Base-by-base conservation (phyloP, 2,113 vertebrate genomes). In the Panthera leo region DNA sequence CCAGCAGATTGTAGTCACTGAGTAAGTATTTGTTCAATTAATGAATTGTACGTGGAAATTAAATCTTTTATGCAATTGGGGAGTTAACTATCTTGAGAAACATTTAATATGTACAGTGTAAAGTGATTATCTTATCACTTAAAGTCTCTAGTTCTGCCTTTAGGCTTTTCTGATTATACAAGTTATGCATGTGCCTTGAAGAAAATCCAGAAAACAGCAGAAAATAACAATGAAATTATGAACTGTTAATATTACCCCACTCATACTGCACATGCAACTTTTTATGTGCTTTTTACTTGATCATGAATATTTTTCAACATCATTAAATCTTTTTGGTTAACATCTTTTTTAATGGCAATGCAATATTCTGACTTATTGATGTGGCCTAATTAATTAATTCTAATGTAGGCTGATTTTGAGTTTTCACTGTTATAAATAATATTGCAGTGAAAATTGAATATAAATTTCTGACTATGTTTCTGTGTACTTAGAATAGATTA, bases 171-270 rank as follows among this genome's bases (percentile, higher is more conserved):
- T 76, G 39, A 85, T 71, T 91, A 68, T 39, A 39, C 13, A 78
- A 76, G 63, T 73, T 48, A 45, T 34, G 83, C 15, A 27, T 55
- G 8, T 80, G 36, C 55, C 1, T 39, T 89, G 39, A 1, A 91
- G 89, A 89, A 97, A 86, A 70, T 53, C 51, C 71, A 83, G 14
- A 89, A 93, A 88, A 88, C 29, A 73, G 58, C 53, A 92, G 76
- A 94, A 94, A 92, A 92, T 92, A 27, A 88, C 88, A 95, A 84
- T 70, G 80, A 91, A 91, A 93, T 85, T 34, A 79, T 80, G 48
- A 91, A 73, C 48, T 36, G 29, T 45, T 75, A 78, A 23, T 48
- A 68, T 23, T 36, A 18, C 68, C 55, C 58, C 14, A 36, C 8
- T 94, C 71, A n/a, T 23, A 83, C 12, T 19, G n/a, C 12, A 21